Evolutionary conservation across 2,797 vertebrate genomes (phyloP), one percentile per base, ranked within the genome.

Genomic region (Sarcophilus harrisii): DNA sequence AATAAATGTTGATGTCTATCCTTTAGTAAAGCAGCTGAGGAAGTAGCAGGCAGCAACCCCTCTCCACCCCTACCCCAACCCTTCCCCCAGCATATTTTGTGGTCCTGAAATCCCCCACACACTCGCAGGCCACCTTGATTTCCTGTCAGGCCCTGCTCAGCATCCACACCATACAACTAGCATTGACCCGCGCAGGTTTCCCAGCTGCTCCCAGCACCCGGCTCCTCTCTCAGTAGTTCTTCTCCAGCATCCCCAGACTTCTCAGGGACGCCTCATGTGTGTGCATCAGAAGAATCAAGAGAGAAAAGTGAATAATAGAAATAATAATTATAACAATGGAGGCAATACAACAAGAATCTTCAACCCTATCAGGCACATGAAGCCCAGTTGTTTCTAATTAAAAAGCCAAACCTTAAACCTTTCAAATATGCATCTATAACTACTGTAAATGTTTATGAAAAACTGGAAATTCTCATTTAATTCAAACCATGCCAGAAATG

Each of bases 401-500:
- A 98, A 98, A 97, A 97, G 93, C 96, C 97, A 98, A 98, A 97
- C 97, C 92, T 96, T 98, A 96, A 98, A 96, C 96, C 97, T 98
- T 98, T 98, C 95, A 98, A 97, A 95, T 97, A 97, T 97, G 95
- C 97, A 98, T 98, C 97, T 98, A 96, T 98, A 98, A 98, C 97
- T 98, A 98, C 96, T 98, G 97, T 98, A 98, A 98, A 98, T 97
- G 91, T 98, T 98, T 98, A 98, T 95, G 94, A 96, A 98, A 97
- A 98, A 98, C 97, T 98, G 96, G 97, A 98, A 98, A 98, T 98
- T 98, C 96, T 98, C 95, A 11, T 98, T 98, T 98, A 98, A 98
- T 97, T 98, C 97, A 98, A 98, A 98, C 97, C 97, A 98, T 97
- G 97, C 97, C 96, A 98, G 97, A 98, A 98, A 98, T 66, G 96